A percentile compares a stretch with the other conserved stretches of the same genome.
phyloP scores from a whole-genome alignment of 2,888 invertebrate genomes.

The Poecilobothrus nobilitatus region DNA sequence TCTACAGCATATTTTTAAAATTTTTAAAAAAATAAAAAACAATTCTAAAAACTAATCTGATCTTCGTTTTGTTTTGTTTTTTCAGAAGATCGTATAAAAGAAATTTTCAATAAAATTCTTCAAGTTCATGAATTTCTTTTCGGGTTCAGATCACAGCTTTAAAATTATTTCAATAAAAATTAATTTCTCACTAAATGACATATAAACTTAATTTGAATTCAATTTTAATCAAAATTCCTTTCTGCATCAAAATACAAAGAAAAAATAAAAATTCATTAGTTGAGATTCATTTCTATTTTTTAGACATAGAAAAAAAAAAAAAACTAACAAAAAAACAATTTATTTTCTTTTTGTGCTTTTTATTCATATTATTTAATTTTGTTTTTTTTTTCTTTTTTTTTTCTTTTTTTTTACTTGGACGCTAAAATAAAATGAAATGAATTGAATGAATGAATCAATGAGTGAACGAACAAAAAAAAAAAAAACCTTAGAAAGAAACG shows the following conservation, averaged over 20 bases:
- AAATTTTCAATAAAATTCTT: no score
- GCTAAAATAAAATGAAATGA: neutral
- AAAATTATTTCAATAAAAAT: no score
- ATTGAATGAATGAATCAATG: neutral
- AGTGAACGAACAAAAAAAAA: neutral
- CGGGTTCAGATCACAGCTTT: no score
- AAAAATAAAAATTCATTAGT: neutral
- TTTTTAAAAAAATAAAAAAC: no score
- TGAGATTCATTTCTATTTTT: neutral
- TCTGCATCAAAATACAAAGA: neutral
- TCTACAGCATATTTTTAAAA: no score
- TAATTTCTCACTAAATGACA: no score
- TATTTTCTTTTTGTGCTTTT: neutral
- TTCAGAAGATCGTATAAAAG: no score
- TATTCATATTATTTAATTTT: neutral
- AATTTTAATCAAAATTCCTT: neutral
- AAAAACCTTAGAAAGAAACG: no score
- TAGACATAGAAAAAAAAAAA: neutral
- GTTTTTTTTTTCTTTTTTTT: neutral
- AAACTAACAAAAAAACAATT: neutral
- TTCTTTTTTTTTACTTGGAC: neutral
- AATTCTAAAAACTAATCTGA: no score
- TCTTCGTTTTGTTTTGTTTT: no score
- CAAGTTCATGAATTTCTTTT: no score
- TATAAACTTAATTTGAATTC: neutral